A percentile compares a stretch with the other conserved stretches of the same genome.
Conservation (phyloP, 1,140 invertebrate genomes). For the Akabosia matsudoensis region DNA sequence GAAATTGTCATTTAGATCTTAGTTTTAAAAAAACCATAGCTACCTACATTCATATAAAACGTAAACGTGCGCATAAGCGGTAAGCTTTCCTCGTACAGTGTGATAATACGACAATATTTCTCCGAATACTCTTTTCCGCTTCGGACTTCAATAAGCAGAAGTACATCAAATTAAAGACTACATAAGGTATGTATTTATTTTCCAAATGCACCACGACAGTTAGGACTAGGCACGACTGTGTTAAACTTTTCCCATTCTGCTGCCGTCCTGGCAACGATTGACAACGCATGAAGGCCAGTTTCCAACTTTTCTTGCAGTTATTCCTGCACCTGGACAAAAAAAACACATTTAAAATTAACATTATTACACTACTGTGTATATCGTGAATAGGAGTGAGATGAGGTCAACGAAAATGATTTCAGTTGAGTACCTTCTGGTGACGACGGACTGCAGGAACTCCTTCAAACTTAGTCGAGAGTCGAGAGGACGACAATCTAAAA, state of each 20-base stretch:
- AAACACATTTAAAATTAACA: conserved; percentile 16
- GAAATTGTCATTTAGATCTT: too few species aligned
- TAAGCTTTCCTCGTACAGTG: too few species aligned
- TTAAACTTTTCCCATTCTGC: conserved; percentile 64
- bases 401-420: too few species aligned
- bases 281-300: conserved; percentile 76
- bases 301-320: conserved; percentile 70
- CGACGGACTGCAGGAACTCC: conserved; percentile 34
- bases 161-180: too few species aligned
- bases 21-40: too few species aligned
- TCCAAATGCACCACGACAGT: conserved; percentile 72
- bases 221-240: conserved; percentile 66
- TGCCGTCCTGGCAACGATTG: conserved; percentile 64
- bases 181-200: too few species aligned
- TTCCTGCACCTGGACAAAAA: conserved; percentile 71
- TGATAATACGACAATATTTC: too few species aligned
- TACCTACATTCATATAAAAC: too few species aligned
- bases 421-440: conserved; percentile 36
- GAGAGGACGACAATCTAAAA: conserved; percentile 30
- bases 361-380: background rate
- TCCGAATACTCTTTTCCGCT: too few species aligned
- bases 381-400: background rate
- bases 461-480: conserved; percentile 26
- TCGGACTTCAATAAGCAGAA: too few species aligned
- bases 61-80: too few species aligned